Percentiles rank a stretch among this genome's conserved stretches.
Conservation (phyloP, 2,113 vertebrate genomes). For the Balaenoptera acutorostrata region DNA sequence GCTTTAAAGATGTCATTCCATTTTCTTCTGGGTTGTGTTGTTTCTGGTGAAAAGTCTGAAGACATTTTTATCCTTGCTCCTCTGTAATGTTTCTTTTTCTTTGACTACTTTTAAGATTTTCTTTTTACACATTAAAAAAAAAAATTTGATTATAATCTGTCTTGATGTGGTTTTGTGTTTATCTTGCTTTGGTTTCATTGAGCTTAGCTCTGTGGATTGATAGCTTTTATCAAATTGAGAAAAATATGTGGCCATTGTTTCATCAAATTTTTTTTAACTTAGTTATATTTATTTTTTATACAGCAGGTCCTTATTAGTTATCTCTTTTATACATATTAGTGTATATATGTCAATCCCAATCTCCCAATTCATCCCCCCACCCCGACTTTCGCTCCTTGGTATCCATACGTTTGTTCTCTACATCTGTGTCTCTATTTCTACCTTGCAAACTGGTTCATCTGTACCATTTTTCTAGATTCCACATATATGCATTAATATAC, state of each 20-base stretch:
- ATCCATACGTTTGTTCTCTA: no score
- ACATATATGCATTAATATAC: no score
- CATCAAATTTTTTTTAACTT: not conserved
- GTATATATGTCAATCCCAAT: no score
- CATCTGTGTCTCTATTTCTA: no score
- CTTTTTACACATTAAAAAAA: not conserved
- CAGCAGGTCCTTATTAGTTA: no score
- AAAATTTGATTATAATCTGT: not conserved
- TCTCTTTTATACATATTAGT: no score
- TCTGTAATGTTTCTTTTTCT: not conserved
- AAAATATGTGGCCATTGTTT: not conserved
- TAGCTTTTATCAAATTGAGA: not conserved
- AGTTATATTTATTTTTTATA: no score
- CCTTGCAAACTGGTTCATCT: no score
- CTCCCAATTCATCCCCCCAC: no score
- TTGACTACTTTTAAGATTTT: not conserved
- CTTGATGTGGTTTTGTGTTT: not conserved
- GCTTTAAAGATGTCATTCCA: not conserved
- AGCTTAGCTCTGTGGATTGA: not conserved
- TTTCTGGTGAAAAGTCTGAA: not conserved
- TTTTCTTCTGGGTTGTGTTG: not conserved
- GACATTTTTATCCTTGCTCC: not conserved
- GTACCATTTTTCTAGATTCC: no score
- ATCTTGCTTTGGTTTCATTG: not conserved
- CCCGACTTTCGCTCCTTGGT: no score